Percentiles rank a stretch among this genome's conserved stretches.
Conservation (phyloP, 2,797 vertebrate genomes). For the Microhierax caerulescens region DNA sequence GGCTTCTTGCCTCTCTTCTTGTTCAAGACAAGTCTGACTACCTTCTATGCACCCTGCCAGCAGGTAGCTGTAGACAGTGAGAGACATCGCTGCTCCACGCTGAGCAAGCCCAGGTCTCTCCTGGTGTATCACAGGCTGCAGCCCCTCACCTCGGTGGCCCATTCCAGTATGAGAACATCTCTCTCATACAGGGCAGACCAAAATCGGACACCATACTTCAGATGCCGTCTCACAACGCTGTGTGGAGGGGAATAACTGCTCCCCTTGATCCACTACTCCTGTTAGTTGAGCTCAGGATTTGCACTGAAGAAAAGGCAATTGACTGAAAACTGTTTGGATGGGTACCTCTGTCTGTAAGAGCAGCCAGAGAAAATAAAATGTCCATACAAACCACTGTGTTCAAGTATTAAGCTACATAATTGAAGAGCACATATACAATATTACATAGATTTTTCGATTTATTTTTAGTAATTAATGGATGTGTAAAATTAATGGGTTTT, state of each 20-base stretch:
- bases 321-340: not conserved
- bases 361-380: slow-evolving; percentile 42
- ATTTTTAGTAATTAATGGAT: not conserved
- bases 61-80: not conserved
- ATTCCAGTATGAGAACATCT: not conserved
- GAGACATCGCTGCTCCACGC: not conserved
- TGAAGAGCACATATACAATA: slow-evolving; percentile 25
- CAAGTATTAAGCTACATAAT: not conserved
- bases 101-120: not conserved
- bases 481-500: not conserved
- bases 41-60: not conserved
- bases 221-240: not conserved
- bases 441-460: not conserved
- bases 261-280: not conserved
- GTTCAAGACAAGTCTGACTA: not conserved
- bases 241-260: not conserved
- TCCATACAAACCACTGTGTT: not conserved
- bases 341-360: not conserved
- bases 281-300: not conserved
- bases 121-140: not conserved
- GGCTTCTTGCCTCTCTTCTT: not conserved
- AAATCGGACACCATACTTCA: not conserved
- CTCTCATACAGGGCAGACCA: not conserved
- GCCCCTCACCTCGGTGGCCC: not conserved
- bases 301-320: not conserved